A percentile compares a stretch with the other conserved stretches of the same genome.
These are phyloP conservation scores for Halcyon smyrnensis DNA, from an alignment of 2,797 vertebrate genomes.

Conservation along the genomic window DNA sequence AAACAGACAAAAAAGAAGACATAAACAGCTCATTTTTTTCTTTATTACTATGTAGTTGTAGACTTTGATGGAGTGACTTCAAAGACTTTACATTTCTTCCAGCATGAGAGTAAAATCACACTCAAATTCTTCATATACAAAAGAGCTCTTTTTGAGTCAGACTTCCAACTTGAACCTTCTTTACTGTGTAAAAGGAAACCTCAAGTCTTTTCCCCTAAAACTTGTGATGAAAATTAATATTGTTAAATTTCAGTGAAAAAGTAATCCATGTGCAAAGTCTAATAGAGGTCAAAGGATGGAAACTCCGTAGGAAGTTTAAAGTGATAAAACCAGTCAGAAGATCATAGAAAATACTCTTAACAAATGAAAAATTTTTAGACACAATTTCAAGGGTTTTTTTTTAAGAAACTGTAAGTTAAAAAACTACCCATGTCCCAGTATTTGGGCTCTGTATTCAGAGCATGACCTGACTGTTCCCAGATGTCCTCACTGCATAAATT, in stretches of 20 bases:
- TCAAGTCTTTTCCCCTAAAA: neutral
- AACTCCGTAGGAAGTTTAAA: neutral
- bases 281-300: neutral
- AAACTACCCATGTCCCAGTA: rapidly evolving
- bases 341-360: neutral
- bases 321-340: neutral
- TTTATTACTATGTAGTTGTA: conserved; percentile 8
- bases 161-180: neutral
- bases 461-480: neutral
- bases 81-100: conserved; percentile 31
- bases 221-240: neutral
- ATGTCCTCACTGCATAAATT: neutral
- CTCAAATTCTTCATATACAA: neutral
- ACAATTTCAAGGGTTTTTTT: neutral
- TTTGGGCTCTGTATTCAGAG: neutral
- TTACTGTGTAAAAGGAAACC: neutral
- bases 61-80: conserved; percentile 58
- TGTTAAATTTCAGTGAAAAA: neutral
- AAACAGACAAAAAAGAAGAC: conserved; percentile 24
- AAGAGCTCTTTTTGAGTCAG: neutral
- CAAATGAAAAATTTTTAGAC: neutral
- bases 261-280: neutral
- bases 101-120: neutral
- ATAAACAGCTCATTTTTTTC: conserved; percentile 15
- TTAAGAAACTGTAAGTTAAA: neutral